Percentiles rank a stretch among this genome's conserved stretches.
These are phyloP conservation scores for Sapajus apella DNA, from an alignment of 2,113 vertebrate genomes.

Conservation along the genomic window DNA sequence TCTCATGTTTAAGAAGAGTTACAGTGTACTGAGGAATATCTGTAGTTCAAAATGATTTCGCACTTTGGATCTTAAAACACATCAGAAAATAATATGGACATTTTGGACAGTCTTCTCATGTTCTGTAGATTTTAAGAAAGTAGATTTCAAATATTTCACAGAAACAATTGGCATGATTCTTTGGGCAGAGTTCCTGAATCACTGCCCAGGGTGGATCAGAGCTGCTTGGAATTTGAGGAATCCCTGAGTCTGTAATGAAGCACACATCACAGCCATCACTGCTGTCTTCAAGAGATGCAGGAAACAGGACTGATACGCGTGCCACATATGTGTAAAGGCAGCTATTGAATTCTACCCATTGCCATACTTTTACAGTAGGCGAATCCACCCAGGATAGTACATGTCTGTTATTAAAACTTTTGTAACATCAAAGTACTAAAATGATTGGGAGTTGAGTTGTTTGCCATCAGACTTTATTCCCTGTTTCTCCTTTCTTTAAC, in stretches of 20 bases:
- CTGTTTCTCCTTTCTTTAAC: background rate
- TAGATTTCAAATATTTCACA: background rate
- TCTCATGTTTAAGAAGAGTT: background rate
- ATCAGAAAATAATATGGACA: background rate
- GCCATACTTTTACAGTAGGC: background rate
- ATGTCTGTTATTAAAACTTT: too few species aligned
- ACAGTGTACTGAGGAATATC: background rate
- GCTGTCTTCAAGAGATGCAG: rapidly evolving
- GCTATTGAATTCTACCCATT: too few species aligned
- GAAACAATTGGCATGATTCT: background rate
- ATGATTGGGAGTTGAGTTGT: background rate
- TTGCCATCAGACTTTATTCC: background rate
- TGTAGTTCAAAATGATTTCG: background rate
- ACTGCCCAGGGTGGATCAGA: too few species aligned
- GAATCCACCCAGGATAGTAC: rapidly evolving
- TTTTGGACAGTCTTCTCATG: background rate
- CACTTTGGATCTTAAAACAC: background rate
- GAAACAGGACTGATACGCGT: background rate
- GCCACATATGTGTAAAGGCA: background rate
- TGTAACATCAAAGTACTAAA: background rate
- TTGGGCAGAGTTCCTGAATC: background rate
- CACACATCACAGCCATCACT: background rate
- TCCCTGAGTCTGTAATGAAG: background rate
- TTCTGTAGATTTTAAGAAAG: background rate
- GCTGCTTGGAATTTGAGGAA: background rate